Base-by-base conservation (phyloP, 1,140 invertebrate genomes). In the Chironomus tepperi region DNA sequence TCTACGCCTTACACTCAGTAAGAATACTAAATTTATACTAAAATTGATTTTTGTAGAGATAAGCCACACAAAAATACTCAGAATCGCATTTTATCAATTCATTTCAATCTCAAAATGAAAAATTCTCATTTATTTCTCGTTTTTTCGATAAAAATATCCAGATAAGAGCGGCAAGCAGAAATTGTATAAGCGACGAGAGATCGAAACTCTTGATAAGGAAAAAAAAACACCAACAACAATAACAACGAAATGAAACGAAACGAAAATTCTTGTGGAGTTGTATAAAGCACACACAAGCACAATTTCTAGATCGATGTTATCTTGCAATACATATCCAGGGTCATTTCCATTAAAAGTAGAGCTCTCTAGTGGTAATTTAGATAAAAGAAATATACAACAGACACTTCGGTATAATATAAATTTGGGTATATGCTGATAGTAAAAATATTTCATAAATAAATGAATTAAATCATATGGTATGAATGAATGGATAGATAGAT, bases 91-190 rank as follows among this genome's bases (percentile, higher is more conserved):
- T 70, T 70, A 70, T 70, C 65, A 21, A 15, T 19, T 70, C 65
- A 18, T 16, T 70, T 70, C 65, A 70, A 70, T 70, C 65, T 70
- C 65, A 16, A 70, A 70, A 70, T 70, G 65, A 70, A 70, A 70
- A 70, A 70, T 70, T 70, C 65, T 70, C 65, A 70, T 70, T 70
- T 70, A 70, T 70, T 70, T 70, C 65, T 18, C 47, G 47, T 57
- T 70, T 70, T 70, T 70, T 70, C 65, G 65, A 70, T 70, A 70
- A 70, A 70, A 70, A 70, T 70, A 21, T 70, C 18, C 9, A 7
- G 65, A 70, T 70, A 70, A 70, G 65, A 18, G 16, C 19, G 65
- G 19, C 16, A 70, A 70, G 19, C 16, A 70, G 19, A 70, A 70
- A 70, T 70, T 70, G 65, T 70, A 70, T 70, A 70, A 70, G 65